Evolutionary conservation across 2,888 invertebrate species (phyloP).

Genomic region (Conistra vaccinii): DNA sequence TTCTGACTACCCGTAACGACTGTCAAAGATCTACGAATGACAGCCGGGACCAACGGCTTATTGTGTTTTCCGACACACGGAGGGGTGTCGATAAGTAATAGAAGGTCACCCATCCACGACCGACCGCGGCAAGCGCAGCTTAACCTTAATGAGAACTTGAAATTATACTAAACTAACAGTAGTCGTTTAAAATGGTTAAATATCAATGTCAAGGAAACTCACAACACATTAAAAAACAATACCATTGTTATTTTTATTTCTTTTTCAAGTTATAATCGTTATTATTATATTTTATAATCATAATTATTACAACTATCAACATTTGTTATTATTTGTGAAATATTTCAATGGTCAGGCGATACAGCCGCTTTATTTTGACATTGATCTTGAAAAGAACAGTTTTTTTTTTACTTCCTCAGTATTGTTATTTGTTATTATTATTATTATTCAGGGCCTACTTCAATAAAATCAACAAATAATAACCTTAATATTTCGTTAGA

Average conservation of each 20-base stretch:
- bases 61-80: neutral
- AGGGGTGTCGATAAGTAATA: neutral
- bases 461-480: neutral
- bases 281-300: slow-evolving; percentile 10
- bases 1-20: neutral
- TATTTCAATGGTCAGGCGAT: neutral
- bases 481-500: neutral
- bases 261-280: slow-evolving; percentile 12
- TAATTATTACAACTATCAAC: slow-evolving; percentile 23
- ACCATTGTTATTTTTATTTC: slow-evolving; percentile 20
- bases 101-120: neutral
- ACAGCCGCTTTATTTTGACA: slow-evolving; percentile 1
- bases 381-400: slow-evolving; percentile 33
- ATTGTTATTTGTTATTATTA: neutral
- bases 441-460: neutral
- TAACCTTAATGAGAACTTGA: neutral
- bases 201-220: slow-evolving; percentile 33
- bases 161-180: neutral
- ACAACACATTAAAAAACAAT: slow-evolving; percentile 8
- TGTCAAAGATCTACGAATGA: neutral
- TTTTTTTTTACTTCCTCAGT: slow-evolving; percentile 11
- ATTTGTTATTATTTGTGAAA: slow-evolving; percentile 17
- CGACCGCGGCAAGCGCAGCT: neutral
- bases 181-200: neutral
- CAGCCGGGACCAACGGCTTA: neutral